Base-by-base conservation (phyloP, 37 sponge, comb jelly and placozoan species). In the Theonella swinhoei region DNA sequence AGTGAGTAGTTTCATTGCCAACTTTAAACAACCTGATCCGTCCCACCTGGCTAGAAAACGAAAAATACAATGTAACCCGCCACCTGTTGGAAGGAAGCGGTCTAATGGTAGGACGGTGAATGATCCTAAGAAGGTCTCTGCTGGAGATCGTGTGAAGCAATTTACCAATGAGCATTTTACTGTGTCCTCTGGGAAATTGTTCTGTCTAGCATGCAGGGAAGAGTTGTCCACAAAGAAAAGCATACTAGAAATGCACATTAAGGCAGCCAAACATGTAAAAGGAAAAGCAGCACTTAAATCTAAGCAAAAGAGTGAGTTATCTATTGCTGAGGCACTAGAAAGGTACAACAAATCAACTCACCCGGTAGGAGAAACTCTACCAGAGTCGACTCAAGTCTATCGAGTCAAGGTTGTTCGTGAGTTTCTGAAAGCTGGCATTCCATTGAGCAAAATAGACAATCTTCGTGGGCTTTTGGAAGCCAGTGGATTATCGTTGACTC, bases 151-250 rank as follows among this genome's bases (percentile, higher is more conserved):
- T 19, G 83, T 83, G 34, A 58, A 62, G 23, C 74, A 72, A 39
- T 65, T 39, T 66, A 39, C 75, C 26, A 37, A 62, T 35, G 83
- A 83, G 47, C 29, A 23, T 20, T 54, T 83, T 23, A 39, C 74
- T 19, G 75, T 83, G 22, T 74, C 75, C 41, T 32, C 30, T 29
- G 58, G 58, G 0, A 31, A 41, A 35, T n/a, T 74, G 30, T 74
- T 83, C 38, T 83, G 84, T 38, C 22, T 8, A 26, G 84, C 75
- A 7, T 83, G 84, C 61, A 32, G 84, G 3, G 84, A 83, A 38
- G 76, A 74, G 31, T 24, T 83, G 24, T 73, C 84, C 22, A 3
- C 73, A 3, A 75, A 47, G 39, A 83, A 47, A 22, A 83, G 75
- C 37, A 36, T 63, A 38, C 43, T 83, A 24, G 8, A 62, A 5